A percentile compares a stretch with the other conserved stretches of the same genome.
Conservation (phyloP, 2,888 invertebrate species). For the Coleophora flavipennella region DNA sequence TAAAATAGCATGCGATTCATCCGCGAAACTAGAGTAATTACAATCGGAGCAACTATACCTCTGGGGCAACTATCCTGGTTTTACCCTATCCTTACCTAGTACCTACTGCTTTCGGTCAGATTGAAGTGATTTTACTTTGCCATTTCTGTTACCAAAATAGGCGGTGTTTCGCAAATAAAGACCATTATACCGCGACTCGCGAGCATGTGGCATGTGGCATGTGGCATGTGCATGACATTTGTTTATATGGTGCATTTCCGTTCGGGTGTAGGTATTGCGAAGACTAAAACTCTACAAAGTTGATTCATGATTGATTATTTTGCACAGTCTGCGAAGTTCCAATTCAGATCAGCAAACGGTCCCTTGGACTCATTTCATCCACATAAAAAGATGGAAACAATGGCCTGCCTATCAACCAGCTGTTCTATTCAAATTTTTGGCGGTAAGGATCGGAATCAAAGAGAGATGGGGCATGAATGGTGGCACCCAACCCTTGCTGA, state of each 20-base stretch:
- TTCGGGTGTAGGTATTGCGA: conserved; percentile 39
- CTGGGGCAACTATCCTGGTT: too few species aligned
- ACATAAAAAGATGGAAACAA: conserved; percentile 21
- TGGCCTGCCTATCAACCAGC: conserved; percentile 37
- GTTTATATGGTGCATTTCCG: conserved; percentile 41
- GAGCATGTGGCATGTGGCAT: too few species aligned
- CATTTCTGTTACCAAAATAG: conserved; percentile 18
- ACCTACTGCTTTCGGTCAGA: conserved; percentile 25
- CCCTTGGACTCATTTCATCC: neutral
- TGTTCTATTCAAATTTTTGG: conserved; percentile 50
- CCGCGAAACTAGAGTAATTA: too few species aligned
- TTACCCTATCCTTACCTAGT: too few species aligned
- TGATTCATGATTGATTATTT: conserved; percentile 17
- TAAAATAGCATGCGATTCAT: too few species aligned
- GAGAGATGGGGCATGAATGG: conserved; percentile 49
- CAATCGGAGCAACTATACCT: too few species aligned
- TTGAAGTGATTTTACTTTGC: conserved; percentile 26
- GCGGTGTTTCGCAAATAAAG: conserved; percentile 30
- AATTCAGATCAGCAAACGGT: too few species aligned
- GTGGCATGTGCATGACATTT: conserved; percentile 39
- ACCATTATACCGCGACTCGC: conserved; percentile 14
- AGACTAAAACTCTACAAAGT: conserved; percentile 27
- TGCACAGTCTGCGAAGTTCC: too few species aligned
- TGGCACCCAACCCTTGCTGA: conserved; percentile 55
- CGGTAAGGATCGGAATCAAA: conserved; percentile 45